Evolutionary conservation across 2,113 vertebrate genomes (phyloP), one percentile per base, ranked within the genome.

Genomic region (Coptodon rendalli): DNA sequence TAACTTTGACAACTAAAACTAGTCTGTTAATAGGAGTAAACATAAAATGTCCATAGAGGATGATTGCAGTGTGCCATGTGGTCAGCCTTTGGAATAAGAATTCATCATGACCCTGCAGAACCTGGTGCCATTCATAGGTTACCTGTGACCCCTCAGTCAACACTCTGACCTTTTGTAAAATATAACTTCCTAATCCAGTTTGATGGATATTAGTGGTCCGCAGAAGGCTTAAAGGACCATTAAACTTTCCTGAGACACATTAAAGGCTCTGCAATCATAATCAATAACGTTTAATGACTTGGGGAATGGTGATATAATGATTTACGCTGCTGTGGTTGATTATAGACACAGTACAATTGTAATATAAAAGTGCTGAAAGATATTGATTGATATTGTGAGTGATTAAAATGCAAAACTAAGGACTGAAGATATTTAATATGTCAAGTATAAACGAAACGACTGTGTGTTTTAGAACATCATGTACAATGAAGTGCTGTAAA

Each of bases 231-330:
- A 90, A 71, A 85, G 82, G 81, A 68, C 87, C 92, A 90, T 93
- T 88, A 81, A 5, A 90, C 89, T 87, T 89, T 56, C 83, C 68
- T 10, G 52, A 87, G 89, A 88, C 87, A 85, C 82, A 86, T 87
- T 87, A 92, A 82, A 90, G 79, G n/a, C 56, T 81, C 63, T 57
- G 27, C 85, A 87, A 48, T 91, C 88, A 66, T 90, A 85, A 91
- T 93, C 91, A 93, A 90, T 94, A 88, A 89, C 43, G 76, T 87
- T 91, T 90, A 91, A 91, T 88, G 89, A 50, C 84, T 86, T 78
- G 80, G 71, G 79, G 80, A 50, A 52, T 31, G 56, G 71, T 48
- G 31, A 71, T 80, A 43, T 24, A 34, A 13, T 73, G 71, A 83
- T 86, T 52, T 45, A 63, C 12, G 6, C 48, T 31, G 38, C 82